These are phyloP conservation scores for Palythoa caribaeorum DNA, from an alignment of 92 coral and sea anemone species.

Conservation along the genomic window DNA sequence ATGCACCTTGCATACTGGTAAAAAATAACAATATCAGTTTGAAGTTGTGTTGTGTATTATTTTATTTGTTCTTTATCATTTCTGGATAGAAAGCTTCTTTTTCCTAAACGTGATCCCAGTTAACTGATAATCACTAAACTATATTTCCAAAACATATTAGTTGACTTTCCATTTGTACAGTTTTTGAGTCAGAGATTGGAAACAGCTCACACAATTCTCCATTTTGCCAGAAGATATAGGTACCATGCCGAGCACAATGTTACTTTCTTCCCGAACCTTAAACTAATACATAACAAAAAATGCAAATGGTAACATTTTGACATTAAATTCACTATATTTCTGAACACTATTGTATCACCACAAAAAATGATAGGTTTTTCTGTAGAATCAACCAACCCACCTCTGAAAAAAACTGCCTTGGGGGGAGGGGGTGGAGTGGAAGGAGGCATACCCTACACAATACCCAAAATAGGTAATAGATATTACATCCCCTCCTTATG, in stretches of 20 bases:
- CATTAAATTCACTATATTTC: background rate
- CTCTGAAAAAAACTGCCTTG: too few species aligned
- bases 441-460: too few species aligned
- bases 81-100: background rate
- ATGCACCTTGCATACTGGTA: background rate
- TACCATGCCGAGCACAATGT: too few species aligned
- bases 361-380: background rate
- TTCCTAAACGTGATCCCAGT: background rate
- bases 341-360: background rate
- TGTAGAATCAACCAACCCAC: too few species aligned
- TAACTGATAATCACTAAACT: too few species aligned
- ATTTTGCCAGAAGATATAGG: background rate
- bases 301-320: too few species aligned
- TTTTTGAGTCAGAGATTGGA: background rate
- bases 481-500: background rate
- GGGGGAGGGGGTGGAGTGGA: too few species aligned
- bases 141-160: too few species aligned
- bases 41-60: too few species aligned
- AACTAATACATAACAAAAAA: too few species aligned
- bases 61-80: background rate
- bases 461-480: background rate
- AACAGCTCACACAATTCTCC: constrained; percentile 2
- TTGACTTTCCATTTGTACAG: background rate
- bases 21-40: background rate
- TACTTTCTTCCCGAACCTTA: too few species aligned